phyloP scores from a whole-genome alignment of 2,888 invertebrate genomes.

The Horisme vitalbata region DNA sequence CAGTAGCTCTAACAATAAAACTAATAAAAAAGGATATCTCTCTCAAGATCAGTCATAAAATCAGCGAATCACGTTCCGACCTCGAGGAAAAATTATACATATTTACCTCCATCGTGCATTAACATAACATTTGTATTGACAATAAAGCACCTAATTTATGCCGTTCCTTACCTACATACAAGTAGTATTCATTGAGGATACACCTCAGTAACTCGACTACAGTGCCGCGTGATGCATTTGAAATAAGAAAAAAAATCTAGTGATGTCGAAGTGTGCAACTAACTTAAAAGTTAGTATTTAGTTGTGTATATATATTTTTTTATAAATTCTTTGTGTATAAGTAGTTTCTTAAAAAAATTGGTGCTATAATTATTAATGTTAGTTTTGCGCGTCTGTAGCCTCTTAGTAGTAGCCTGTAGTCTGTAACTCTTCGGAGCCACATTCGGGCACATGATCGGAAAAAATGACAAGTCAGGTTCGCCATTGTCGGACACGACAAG shows the following conservation, averaged over 20 bases:
- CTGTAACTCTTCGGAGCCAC: too few species aligned
- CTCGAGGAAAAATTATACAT: conserved; percentile 51
- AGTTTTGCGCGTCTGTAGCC: too few species aligned
- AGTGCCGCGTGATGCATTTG: conserved; percentile 11
- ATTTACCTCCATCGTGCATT: conserved; percentile 50
- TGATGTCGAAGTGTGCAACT: conserved; percentile 19
- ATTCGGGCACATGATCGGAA: too few species aligned
- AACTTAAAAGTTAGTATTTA: conserved; percentile 28
- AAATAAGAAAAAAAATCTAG: conserved; percentile 9
- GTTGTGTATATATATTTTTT: background rate
- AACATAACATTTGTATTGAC: conserved; percentile 51
- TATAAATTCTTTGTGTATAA: background rate
- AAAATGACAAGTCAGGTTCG: too few species aligned
- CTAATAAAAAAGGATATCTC: conserved; percentile 14
- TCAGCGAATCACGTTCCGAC: conserved; percentile 15
- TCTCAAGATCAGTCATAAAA: conserved; percentile 18
- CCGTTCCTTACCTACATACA: conserved; percentile 38
- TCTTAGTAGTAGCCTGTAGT: too few species aligned
- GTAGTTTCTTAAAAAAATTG: too few species aligned
- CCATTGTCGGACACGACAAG: too few species aligned
- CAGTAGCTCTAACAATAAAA: conserved; percentile 8
- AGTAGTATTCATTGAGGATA: conserved; percentile 26
- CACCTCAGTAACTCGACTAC: conserved; percentile 24
- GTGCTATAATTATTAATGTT: too few species aligned
- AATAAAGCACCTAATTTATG: conserved; percentile 56